Conservation (phyloP, 2,888 invertebrate species). For the Girardia tigrina region DNA sequence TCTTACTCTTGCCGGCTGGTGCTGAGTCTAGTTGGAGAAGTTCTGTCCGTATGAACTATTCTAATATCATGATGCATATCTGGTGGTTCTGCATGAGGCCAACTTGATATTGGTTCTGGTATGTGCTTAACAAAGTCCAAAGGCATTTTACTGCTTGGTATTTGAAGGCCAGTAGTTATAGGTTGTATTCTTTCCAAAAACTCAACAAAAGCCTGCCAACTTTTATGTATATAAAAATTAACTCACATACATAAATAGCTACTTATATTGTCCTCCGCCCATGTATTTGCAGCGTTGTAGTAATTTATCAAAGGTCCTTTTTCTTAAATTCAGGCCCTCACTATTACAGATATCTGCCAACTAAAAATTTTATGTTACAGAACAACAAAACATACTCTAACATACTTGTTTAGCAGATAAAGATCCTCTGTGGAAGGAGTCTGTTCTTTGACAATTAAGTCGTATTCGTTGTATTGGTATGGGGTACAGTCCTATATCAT, state of each 20-base stretch:
- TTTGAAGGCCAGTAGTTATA: slow-evolving; percentile 41
- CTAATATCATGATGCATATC: background rate
- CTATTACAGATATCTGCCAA: background rate
- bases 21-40: too few relatives aligned
- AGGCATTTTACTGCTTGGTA: slow-evolving; percentile 43
- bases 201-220: slow-evolving; percentile 42
- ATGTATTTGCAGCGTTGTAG: background rate
- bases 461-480: background rate
- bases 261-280: slow-evolving; percentile 11
- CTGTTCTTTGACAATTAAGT: background rate
- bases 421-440: slow-evolving; percentile 9
- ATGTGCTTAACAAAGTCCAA: slow-evolving; percentile 42
- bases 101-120: slow-evolving; percentile 40
- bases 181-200: slow-evolving; percentile 42
- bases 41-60: background rate
- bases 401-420: background rate
- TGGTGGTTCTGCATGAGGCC: slow-evolving; percentile 40
- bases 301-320: background rate
- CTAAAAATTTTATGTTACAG: background rate
- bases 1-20: too few relatives aligned
- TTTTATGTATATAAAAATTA: background rate
- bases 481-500: background rate
- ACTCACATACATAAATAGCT: background rate
- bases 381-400: background rate
- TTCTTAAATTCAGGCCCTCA: background rate